Percentiles rank a stretch among this genome's conserved stretches.
Conservation (phyloP, 2,888 invertebrate genomes). For the Cistogaster globosa region DNA sequence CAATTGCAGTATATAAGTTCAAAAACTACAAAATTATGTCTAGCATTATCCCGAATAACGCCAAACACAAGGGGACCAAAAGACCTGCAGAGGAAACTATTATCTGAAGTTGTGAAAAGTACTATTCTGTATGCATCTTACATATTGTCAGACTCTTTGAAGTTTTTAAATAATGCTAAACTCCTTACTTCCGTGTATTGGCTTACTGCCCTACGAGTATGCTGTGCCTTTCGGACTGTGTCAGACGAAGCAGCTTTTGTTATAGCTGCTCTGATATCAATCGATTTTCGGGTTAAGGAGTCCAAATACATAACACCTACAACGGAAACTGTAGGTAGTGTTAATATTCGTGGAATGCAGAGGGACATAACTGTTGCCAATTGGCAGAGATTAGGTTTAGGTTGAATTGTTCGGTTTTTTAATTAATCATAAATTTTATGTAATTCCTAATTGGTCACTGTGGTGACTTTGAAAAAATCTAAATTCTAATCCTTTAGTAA, state of each 20-base stretch:
- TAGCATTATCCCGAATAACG: no score
- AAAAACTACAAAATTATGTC: background rate
- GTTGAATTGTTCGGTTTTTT: no score
- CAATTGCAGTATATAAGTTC: background rate
- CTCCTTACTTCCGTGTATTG: background rate
- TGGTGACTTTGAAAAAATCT: no score
- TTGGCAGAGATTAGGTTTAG: background rate
- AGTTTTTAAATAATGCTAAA: background rate
- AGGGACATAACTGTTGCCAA: background rate
- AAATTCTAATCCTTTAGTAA: no score
- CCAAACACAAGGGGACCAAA: no score
- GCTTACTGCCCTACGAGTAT: background rate
- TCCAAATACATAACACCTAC: background rate
- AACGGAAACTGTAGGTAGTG: background rate
- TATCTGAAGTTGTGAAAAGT: background rate
- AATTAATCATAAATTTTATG: no score
- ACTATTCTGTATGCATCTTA: constrained; percentile 1
- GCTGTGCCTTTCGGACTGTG: constrained; percentile 4
- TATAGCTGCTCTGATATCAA: constrained; percentile 7
- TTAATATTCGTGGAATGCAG: background rate
- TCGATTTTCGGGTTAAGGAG: background rate
- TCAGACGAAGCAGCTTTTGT: constrained; percentile 14
- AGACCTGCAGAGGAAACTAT: no score
- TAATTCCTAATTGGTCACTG: no score
- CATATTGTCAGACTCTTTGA: constrained; percentile 10